Evolutionary conservation across 2,888 invertebrate species (phyloP).

Genomic region (Loripinus fragilis): DNA sequence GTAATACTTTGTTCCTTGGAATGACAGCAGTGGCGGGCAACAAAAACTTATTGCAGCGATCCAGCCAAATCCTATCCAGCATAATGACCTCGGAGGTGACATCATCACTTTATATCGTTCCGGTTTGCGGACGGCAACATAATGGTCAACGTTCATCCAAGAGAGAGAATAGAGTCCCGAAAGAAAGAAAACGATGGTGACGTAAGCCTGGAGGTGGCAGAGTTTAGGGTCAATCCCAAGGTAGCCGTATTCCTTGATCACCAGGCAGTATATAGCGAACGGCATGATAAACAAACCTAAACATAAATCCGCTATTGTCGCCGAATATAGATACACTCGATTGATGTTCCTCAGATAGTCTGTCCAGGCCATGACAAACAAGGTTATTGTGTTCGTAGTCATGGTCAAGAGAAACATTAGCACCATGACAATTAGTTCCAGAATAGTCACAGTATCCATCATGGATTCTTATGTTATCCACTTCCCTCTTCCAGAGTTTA

Average conservation of each 20-base stretch:
- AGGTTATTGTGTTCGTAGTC: conserved; percentile 70
- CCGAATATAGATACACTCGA: conserved; percentile 96
- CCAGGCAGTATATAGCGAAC: conserved; percentile 95
- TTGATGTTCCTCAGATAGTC: conserved; percentile 96
- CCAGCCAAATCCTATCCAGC: conserved; percentile 99
- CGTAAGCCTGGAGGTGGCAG: conserved; percentile 96
- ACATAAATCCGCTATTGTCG: conserved; percentile 96
- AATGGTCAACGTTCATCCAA: conserved; percentile 98
- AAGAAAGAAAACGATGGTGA: conserved; percentile 97
- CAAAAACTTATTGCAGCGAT: conserved; percentile 97
- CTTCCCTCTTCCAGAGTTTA: no score
- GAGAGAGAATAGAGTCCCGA: conserved; percentile 98
- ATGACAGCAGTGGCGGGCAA: conserved; percentile 95
- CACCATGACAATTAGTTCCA: conserved; percentile 54
- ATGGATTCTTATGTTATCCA: no score
- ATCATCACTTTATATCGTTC: conserved; percentile 97
- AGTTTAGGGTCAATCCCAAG: conserved; percentile 84
- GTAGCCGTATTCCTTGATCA: conserved; percentile 89
- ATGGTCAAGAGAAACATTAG: conserved; percentile 69
- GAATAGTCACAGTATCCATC: background rate
- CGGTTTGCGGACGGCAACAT: conserved; percentile 94
- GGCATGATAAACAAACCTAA: conserved; percentile 96
- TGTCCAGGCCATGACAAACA: conserved; percentile 81
- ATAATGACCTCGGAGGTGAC: conserved; percentile 94
- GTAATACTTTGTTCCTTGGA: conserved; percentile 91